Conservation (phyloP, 2,888 invertebrate genomes). For the Noctuana brunneofusca region DNA sequence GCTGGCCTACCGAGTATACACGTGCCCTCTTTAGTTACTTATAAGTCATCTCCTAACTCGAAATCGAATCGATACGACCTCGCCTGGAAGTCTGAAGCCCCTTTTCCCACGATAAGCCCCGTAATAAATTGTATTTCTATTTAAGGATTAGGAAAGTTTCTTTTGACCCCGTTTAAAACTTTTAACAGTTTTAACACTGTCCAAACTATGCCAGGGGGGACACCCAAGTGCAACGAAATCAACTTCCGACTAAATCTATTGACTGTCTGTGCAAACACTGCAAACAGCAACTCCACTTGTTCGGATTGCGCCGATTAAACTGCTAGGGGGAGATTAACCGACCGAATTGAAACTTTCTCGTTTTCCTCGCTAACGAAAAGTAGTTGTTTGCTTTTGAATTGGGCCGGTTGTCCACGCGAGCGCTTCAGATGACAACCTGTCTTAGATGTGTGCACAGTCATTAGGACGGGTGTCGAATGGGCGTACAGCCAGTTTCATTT, state of each 20-base stretch:
- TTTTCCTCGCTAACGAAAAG: not conserved
- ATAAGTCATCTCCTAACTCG: conserved; percentile 23
- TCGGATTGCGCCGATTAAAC: conserved; percentile 45
- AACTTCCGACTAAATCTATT: conserved; percentile 10
- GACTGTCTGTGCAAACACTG: not conserved
- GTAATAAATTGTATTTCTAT: conserved; percentile 26
- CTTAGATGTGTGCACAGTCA: not conserved
- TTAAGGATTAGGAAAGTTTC: conserved; percentile 11
- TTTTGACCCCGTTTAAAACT: conserved; percentile 7
- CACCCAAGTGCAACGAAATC: not conserved
- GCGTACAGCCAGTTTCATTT: conserved; percentile 60
- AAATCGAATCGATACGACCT: conserved; percentile 30
- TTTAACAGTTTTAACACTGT: conserved; percentile 10
- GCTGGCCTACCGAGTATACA: not conserved
- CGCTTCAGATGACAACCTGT: not conserved
- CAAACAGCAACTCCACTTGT: conserved; percentile 31
- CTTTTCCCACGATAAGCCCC: conserved; percentile 27
- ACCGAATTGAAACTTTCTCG: conserved; percentile 49
- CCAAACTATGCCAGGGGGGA: not conserved
- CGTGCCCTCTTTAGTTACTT: conserved; percentile 13
- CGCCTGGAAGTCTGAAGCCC: conserved; percentile 13
- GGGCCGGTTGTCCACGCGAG: not conserved
- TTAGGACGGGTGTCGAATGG: conserved; percentile 1
- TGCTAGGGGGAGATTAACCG: conserved; percentile 52
- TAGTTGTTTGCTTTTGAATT: not conserved